These are phyloP conservation scores for Rhabdomys dilectus DNA, from an alignment of 2,113 vertebrate genomes.

Conservation along the genomic window DNA sequence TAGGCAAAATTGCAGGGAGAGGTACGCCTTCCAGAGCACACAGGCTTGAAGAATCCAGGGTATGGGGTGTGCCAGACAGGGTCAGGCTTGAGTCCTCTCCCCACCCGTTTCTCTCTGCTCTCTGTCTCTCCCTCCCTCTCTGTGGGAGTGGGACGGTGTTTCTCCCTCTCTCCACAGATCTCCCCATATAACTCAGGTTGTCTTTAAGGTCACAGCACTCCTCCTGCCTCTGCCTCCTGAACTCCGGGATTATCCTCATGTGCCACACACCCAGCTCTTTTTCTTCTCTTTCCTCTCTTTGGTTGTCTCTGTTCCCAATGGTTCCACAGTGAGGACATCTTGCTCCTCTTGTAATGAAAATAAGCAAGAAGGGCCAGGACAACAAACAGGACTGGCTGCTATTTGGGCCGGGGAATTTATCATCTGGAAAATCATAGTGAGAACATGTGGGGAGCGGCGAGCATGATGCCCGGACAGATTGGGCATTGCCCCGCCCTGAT, in stretches of 20 bases:
- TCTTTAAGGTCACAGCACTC: not conserved
- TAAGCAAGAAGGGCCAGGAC: not conserved
- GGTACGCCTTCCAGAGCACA: not conserved
- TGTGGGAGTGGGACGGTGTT: not conserved
- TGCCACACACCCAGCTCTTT: not conserved
- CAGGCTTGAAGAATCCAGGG: not conserved
- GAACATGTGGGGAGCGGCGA: fast-evolving
- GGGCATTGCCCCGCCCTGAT: not conserved
- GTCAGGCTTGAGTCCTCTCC: not conserved
- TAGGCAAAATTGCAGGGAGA: not conserved
- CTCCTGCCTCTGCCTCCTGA: not conserved
- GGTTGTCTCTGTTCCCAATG: slow-evolving; percentile 49
- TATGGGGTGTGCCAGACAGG: not conserved
- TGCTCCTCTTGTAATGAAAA: slow-evolving; percentile 13
- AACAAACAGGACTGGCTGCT: not conserved
- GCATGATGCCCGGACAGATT: not conserved
- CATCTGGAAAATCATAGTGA: not conserved
- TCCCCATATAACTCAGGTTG: not conserved
- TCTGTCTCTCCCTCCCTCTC: not conserved
- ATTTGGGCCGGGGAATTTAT: slow-evolving; percentile 20
- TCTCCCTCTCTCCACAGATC: not conserved
- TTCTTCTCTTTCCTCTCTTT: not conserved
- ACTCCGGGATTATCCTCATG: not conserved
- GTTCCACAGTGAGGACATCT: not conserved
- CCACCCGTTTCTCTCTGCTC: not conserved